Percentiles rank a stretch among this genome's conserved stretches.
Evolutionary conservation across 2,888 invertebrate species (phyloP).

Genomic region (Sinhomidia bicolor): DNA sequence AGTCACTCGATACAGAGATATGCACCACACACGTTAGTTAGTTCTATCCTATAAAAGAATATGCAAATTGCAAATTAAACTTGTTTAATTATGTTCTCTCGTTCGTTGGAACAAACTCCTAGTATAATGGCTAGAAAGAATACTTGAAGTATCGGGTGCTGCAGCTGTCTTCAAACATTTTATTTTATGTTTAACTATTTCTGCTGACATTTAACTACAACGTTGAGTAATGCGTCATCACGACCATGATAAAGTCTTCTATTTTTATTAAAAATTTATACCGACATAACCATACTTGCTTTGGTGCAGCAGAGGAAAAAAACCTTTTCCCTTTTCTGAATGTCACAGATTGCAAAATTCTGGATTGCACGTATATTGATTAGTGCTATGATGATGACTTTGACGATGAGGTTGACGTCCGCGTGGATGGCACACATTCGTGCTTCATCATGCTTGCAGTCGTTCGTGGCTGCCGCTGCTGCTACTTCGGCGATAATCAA

Average conservation of each 20-base stretch:
- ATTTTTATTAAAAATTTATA: background rate
- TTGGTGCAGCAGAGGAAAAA: background rate
- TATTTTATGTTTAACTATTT: background rate
- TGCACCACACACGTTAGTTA: background rate
- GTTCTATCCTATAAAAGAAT: background rate
- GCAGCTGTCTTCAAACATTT: background rate
- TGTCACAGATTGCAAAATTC: conserved; percentile 6
- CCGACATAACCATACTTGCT: background rate
- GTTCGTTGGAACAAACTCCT: background rate
- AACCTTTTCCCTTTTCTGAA: background rate
- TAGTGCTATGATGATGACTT: background rate
- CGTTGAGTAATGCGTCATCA: background rate
- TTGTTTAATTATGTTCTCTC: background rate
- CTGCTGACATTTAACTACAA: background rate
- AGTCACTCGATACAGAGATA: background rate
- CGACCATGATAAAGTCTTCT: background rate
- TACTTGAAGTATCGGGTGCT: too few species aligned
- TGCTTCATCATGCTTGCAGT: background rate
- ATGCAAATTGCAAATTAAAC: background rate
- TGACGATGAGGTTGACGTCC: conserved; percentile 1
- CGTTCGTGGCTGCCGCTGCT: background rate
- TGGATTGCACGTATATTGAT: background rate
- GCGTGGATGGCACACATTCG: background rate
- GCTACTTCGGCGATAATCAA: background rate
- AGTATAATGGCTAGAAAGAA: background rate